Evolutionary conservation across 2,888 invertebrate species (phyloP), one percentile per base, ranked within the genome.

Genomic region (Xylota sylvarum): DNA sequence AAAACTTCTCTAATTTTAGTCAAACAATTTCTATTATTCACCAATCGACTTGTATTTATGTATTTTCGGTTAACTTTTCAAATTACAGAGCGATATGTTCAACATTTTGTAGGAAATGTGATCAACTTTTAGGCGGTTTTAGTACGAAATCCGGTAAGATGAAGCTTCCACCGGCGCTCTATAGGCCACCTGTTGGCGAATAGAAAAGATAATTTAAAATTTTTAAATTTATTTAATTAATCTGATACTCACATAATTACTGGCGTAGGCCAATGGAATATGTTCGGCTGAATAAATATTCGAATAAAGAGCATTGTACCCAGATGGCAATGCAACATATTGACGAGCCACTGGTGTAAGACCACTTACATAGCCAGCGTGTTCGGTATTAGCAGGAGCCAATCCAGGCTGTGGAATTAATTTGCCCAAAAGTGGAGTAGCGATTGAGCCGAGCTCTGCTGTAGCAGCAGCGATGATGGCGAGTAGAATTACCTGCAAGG

Each of bases 391-490:
- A 5, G 43, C 43, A 1, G 43, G 43, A 14, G 43, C 43, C 14
- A 43, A n/a, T 6, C 14, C 14, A 14, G 43, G 43, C 14, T 43
- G 43, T 14, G 43, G 43, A 43, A 43, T 43, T 5, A 43, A 43
- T 43, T 6, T 43, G 6, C 43, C 43, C 4, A 90, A 35, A 7
- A 90, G 78, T 5, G 93, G 91, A 86, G 89, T 89, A 19, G 88
- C 90, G n/a, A 88, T 19, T 37, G 40, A 23, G n/a, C 12, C 19
- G 0, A 76, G 30, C 62, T 27, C 35, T 88, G 94, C 94, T 90
- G 93, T 93, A 70, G 93, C 94, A 89, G 94, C 92, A 79, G 94
- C 93, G 90, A 93, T 92, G 88, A 94, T 91, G 93, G 94, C 94
- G 91, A 93, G 93, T 90, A 94, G 93, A 93, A 94, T 94, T 93